Percentiles rank a stretch among this genome's conserved stretches.
Conservation (phyloP, 1,140 invertebrate genomes). For the Adoxophyes honmai region DNA sequence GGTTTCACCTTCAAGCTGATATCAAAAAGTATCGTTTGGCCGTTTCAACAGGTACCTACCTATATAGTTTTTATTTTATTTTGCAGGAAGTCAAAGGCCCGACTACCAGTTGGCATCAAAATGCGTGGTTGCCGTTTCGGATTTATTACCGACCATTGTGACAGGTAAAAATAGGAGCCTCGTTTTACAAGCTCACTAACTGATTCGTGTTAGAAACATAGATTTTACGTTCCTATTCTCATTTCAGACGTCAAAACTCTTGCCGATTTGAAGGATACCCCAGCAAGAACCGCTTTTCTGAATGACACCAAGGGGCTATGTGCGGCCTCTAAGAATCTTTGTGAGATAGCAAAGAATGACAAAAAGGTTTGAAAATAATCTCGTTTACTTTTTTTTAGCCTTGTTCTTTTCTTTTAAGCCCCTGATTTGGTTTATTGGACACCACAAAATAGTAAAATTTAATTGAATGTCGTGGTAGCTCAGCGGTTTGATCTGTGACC, state of each 20-base stretch:
- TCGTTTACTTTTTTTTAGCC: too few species aligned
- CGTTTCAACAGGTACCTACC: too few species aligned
- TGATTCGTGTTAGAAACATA: too few species aligned
- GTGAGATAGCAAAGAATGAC: constrained; percentile 25
- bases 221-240: neutral
- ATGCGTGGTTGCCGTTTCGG: neutral
- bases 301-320: constrained; percentile 26
- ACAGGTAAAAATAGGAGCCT: neutral
- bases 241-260: constrained; percentile 27
- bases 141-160: neutral
- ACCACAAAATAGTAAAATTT: too few species aligned
- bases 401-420: too few species aligned
- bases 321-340: constrained; percentile 22
- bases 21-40: too few species aligned
- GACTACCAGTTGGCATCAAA: neutral
- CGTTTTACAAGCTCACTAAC: too few species aligned
- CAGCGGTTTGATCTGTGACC: too few species aligned
- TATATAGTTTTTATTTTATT: neutral
- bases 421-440: too few species aligned
- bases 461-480: too few species aligned
- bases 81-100: neutral
- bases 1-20: too few species aligned
- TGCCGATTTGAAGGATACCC: constrained; percentile 12
- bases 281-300: constrained; percentile 25
- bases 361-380: constrained; percentile 24